Conservation (phyloP, 2,113 vertebrate species). For the Scopus umbretta region DNA sequence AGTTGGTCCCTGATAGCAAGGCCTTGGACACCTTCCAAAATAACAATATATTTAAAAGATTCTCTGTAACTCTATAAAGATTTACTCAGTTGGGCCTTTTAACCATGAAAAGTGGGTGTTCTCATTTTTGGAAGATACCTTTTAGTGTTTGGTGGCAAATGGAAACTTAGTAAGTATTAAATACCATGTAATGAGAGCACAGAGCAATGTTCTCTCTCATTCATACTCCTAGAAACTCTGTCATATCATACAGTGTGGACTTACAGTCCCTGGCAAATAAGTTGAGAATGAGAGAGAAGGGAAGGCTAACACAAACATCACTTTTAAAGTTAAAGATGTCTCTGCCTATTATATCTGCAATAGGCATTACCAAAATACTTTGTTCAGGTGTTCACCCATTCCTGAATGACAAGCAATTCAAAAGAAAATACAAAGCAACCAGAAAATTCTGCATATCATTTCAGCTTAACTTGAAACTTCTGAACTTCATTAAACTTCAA, state of each 20-base stretch:
- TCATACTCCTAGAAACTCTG: background rate
- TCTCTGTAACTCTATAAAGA: background rate
- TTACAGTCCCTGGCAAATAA: background rate
- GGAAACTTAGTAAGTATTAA: background rate
- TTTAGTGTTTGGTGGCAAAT: background rate
- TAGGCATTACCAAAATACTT: background rate
- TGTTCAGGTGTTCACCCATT: background rate
- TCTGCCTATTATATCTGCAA: background rate
- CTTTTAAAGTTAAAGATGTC: background rate
- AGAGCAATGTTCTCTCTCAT: background rate
- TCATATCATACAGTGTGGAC: background rate
- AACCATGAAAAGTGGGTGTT: background rate
- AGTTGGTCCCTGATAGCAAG: background rate
- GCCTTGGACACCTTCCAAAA: background rate
- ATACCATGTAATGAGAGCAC: background rate
- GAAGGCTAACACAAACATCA: background rate
- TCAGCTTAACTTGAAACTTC: background rate
- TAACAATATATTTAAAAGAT: background rate
- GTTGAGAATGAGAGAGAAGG: background rate
- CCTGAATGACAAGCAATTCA: background rate
- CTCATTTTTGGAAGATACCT: background rate
- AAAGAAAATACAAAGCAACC: background rate
- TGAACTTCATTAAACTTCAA: constrained; percentile 20
- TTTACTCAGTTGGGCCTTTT: background rate
- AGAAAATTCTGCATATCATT: background rate